Percentiles rank a stretch among this genome's conserved stretches.
Conservation (phyloP, 2,113 vertebrate genomes). For the Onychostruthus taczanowskii region DNA sequence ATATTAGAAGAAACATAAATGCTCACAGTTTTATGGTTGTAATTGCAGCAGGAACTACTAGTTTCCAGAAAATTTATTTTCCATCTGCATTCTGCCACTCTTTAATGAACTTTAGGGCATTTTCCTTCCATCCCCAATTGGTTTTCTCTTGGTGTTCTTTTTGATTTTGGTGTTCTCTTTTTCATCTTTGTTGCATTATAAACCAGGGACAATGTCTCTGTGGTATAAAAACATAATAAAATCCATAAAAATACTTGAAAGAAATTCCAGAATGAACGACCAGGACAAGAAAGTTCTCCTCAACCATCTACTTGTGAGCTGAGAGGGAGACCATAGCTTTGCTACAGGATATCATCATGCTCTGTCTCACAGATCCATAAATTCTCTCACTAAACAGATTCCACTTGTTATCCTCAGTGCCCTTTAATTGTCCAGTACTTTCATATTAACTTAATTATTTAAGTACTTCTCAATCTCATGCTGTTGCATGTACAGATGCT, state of each 20-base stretch:
- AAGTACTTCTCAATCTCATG: not conserved
- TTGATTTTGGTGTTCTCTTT: not conserved
- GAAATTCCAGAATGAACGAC: not conserved
- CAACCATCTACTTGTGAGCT: not conserved
- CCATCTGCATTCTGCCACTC: not conserved
- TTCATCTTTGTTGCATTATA: not conserved
- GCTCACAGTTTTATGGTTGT: not conserved
- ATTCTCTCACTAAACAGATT: not conserved
- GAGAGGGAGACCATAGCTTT: not conserved
- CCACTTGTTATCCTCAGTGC: slow-evolving; percentile 8
- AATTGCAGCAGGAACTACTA: not conserved
- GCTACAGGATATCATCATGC: not conserved
- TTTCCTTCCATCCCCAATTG: not conserved
- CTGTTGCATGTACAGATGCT: slow-evolving; percentile 33
- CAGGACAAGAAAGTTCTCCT: not conserved
- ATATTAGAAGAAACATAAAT: not conserved
- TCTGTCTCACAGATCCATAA: not conserved
- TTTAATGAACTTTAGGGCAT: not conserved
- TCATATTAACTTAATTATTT: slow-evolving; percentile 55
- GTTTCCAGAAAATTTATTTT: not conserved
- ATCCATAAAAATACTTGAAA: not conserved
- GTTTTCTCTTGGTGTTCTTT: not conserved
- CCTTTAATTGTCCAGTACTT: slow-evolving; percentile 31
- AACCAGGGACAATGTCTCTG: not conserved
- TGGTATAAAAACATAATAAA: not conserved